Percentiles rank a stretch among this genome's conserved stretches.
phyloP scores from a whole-genome alignment of 2,113 vertebrate genomes.

The Corynorhinus townsendii region DNA sequence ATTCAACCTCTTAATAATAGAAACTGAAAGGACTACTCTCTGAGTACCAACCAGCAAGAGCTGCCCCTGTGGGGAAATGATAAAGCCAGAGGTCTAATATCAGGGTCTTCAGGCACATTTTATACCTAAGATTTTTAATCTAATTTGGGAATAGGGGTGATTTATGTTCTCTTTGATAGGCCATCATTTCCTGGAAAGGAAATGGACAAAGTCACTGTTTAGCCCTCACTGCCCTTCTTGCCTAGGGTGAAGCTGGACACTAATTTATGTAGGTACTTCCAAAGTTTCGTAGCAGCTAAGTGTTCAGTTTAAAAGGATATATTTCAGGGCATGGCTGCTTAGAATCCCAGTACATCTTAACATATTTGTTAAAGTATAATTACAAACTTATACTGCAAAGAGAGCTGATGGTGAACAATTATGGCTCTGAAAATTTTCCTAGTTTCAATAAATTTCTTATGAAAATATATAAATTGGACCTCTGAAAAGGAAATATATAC shows the following conservation, averaged over 20 bases:
- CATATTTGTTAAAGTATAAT: conserved; percentile 75
- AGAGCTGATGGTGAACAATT: background rate
- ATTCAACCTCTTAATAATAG: background rate
- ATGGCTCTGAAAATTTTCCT: conserved; percentile 61
- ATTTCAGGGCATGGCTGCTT: conserved; percentile 39
- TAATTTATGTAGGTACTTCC: conserved; percentile 7
- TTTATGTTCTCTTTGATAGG: background rate
- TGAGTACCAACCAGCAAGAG: background rate
- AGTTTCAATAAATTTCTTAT: conserved; percentile 56
- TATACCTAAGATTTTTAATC: conserved; percentile 21
- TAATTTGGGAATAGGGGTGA: conserved; percentile 46
- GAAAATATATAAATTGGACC: conserved; percentile 39
- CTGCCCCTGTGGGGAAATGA: background rate
- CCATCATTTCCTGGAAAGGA: conserved; percentile 46
- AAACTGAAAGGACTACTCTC: background rate
- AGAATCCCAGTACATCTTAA: conserved; percentile 36
- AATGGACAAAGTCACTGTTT: background rate
- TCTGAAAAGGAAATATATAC: conserved; percentile 44
- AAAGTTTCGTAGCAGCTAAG: conserved; percentile 13
- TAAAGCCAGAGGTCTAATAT: background rate
- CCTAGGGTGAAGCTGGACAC: background rate
- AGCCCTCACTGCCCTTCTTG: background rate
- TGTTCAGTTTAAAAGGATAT: conserved; percentile 45
- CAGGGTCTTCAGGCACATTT: background rate
- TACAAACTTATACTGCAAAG: conserved; percentile 20